These are phyloP conservation scores for Scaptomyza cyrtandrae DNA, from an alignment of 2,888 invertebrate species.

Conservation along the genomic window DNA sequence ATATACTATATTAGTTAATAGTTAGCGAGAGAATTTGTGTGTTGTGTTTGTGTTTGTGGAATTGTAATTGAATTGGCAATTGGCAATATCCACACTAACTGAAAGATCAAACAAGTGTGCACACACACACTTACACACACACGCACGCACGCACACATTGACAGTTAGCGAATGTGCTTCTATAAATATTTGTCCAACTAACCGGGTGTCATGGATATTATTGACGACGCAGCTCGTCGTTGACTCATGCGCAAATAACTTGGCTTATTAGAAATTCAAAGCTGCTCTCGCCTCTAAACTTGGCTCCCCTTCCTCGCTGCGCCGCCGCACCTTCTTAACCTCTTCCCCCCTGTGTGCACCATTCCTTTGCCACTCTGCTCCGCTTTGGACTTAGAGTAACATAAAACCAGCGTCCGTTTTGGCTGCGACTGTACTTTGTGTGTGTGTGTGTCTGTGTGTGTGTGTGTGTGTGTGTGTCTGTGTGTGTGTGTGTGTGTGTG, in stretches of 20 bases:
- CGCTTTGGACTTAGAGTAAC: slow-evolving; percentile 46
- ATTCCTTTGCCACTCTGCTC: background rate
- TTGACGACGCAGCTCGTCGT: slow-evolving; percentile 57
- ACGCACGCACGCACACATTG: slow-evolving; percentile 15
- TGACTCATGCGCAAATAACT: slow-evolving; percentile 76
- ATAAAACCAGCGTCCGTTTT: slow-evolving; percentile 58
- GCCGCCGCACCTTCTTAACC: slow-evolving; percentile 9
- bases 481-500: no score
- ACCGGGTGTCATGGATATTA: slow-evolving; percentile 72
- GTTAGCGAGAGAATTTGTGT: slow-evolving; percentile 11
- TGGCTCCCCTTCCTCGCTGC: background rate
- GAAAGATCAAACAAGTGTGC: slow-evolving; percentile 63
- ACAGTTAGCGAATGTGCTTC: slow-evolving; percentile 46
- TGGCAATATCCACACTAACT: slow-evolving; percentile 51
- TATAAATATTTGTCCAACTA: slow-evolving; percentile 76
- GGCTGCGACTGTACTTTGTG: background rate
- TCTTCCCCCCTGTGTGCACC: background rate
- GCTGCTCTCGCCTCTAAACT: slow-evolving; percentile 39
- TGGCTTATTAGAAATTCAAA: slow-evolving; percentile 77
- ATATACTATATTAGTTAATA: slow-evolving; percentile 15
- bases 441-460: no score
- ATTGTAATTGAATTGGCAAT: slow-evolving; percentile 52
- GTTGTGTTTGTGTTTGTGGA: slow-evolving; percentile 4
- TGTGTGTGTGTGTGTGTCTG: no score
- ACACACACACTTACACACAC: slow-evolving; percentile 14